These are phyloP conservation scores for Myotis vivesi DNA, from an alignment of 2,797 vertebrate genomes.

Conservation along the genomic window DNA sequence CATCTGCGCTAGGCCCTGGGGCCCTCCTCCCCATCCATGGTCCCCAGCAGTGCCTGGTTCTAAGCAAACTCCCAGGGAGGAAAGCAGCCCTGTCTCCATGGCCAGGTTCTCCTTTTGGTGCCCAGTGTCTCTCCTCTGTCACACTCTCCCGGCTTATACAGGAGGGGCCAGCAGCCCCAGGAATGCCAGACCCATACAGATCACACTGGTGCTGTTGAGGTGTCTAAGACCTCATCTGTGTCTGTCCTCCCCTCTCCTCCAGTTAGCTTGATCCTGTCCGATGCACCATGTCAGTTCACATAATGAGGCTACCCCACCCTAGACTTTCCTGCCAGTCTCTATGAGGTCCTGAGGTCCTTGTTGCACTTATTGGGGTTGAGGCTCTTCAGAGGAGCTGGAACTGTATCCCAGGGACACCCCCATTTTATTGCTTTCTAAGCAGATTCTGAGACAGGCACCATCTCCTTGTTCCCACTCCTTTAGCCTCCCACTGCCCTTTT, in stretches of 20 bases:
- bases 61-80: constrained; percentile 65
- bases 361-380: constrained; percentile 76
- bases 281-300: neutral
- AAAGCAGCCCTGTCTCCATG: constrained; percentile 28
- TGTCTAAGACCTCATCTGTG: neutral
- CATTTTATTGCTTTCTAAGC: constrained; percentile 60
- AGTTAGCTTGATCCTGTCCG: constrained; percentile 40
- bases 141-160: constrained; percentile 61
- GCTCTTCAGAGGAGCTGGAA: constrained; percentile 66
- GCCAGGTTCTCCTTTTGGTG: constrained; percentile 62
- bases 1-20: constrained; percentile 33
- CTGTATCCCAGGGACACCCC: constrained; percentile 58
- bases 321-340: constrained; percentile 30
- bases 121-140: constrained; percentile 65
- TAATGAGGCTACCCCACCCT: constrained; percentile 3
- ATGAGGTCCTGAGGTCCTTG: constrained; percentile 59
- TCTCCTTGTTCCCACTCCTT: neutral
- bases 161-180: constrained; percentile 61
- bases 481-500: constrained; percentile 46
- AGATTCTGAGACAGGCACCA: constrained; percentile 66
- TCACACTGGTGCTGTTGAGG: constrained; percentile 77
- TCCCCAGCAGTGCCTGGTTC: constrained; percentile 64
- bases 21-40: constrained; percentile 1
- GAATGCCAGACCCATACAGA: constrained; percentile 63
- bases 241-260: constrained; percentile 54